Conservation (phyloP, 2,113 vertebrate genomes). For the Ageneiosus marmoratus region DNA sequence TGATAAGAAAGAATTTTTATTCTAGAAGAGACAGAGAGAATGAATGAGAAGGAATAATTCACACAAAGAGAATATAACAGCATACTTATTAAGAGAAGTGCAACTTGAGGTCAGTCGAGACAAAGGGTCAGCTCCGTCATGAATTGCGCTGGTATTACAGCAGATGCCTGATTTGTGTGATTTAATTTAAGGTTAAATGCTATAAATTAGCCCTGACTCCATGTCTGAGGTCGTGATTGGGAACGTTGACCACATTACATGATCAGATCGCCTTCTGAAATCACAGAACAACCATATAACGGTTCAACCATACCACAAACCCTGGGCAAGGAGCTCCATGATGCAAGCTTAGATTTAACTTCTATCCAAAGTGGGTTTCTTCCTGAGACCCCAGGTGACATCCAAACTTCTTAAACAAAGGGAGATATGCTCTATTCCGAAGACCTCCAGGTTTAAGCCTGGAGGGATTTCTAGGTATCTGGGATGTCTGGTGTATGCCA, state of each 20-base stretch:
- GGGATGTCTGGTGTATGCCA: neutral
- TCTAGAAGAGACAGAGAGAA: neutral
- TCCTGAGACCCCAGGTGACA: neutral
- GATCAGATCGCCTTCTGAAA: neutral
- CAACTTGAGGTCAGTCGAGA: neutral
- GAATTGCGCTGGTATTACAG: neutral
- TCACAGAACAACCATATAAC: neutral
- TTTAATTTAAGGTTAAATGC: neutral
- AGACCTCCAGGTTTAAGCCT: neutral
- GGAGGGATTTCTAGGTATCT: neutral
- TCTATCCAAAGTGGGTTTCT: neutral
- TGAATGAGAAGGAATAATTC: neutral
- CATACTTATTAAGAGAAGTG: neutral
- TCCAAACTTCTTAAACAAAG: neutral
- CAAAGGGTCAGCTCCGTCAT: neutral
- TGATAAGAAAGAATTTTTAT: conserved; percentile 27
- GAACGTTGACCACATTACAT: neutral
- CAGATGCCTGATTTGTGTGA: neutral
- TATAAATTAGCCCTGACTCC: neutral
- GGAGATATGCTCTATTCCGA: neutral
- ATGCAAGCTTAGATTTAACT: neutral
- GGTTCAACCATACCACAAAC: neutral
- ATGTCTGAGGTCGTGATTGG: neutral
- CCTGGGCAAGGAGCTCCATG: neutral
- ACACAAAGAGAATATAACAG: conserved; percentile 8